Evolutionary conservation across 2,888 invertebrate genomes (phyloP).

Genomic region (Pseudolycoriella hygida): DNA sequence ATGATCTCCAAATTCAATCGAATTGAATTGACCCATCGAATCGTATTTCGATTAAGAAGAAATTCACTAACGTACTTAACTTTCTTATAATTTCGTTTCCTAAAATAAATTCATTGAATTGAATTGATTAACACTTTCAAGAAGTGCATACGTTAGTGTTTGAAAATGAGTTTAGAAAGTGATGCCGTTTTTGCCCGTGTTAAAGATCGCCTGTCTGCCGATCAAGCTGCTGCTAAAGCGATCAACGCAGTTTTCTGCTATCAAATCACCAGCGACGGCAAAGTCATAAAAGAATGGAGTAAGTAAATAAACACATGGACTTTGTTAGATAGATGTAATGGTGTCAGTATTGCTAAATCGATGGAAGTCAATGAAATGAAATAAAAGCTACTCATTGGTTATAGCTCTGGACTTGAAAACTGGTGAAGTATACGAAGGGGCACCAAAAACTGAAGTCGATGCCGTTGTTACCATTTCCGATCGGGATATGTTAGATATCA

Average conservation of each 20-base stretch:
- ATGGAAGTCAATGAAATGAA: too few species aligned
- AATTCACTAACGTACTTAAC: too few species aligned
- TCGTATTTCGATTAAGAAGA: too few species aligned
- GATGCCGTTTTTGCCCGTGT: conserved; percentile 66
- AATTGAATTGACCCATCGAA: too few species aligned
- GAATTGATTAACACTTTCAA: too few species aligned
- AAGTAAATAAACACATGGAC: conserved; percentile 34
- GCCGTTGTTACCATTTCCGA: conserved; percentile 75
- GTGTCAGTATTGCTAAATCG: too few species aligned
- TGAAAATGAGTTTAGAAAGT: conserved; percentile 52
- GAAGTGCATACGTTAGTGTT: conserved; percentile 76
- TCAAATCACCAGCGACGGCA: conserved; percentile 68
- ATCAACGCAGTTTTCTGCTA: conserved; percentile 72
- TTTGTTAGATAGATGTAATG: background rate
- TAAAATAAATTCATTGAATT: too few species aligned
- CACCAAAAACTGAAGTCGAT: conserved; percentile 59
- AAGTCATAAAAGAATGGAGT: conserved; percentile 77
- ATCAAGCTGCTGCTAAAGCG: conserved; percentile 55
- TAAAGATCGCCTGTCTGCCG: conserved; percentile 47
- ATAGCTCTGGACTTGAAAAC: conserved; percentile 75
- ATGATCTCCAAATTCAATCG: too few species aligned
- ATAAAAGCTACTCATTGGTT: conserved; percentile 12
- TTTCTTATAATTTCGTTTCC: too few species aligned
- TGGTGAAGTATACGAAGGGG: conserved; percentile 55
- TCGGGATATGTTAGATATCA: conserved; percentile 65